Evolutionary conservation across 2,888 invertebrate species (phyloP).

Genomic region (Amphimallon solstitiale): DNA sequence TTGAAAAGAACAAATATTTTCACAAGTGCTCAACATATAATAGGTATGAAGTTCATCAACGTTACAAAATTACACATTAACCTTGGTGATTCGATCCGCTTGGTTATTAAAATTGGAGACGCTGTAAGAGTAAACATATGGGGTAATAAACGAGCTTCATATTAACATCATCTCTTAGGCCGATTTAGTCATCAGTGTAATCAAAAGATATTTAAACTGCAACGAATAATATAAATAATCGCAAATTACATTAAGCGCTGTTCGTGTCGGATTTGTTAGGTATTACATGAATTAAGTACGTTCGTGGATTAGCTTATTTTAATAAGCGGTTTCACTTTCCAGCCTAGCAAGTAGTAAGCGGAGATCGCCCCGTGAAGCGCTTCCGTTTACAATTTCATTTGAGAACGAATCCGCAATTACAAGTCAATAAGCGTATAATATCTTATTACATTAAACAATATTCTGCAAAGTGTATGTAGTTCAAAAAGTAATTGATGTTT

Average conservation of each 20-base stretch:
- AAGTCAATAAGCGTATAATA: background rate
- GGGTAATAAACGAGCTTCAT: constrained; percentile 23
- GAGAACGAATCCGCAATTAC: background rate
- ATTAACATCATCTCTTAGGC: constrained; percentile 22
- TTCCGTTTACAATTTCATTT: constrained; percentile 25
- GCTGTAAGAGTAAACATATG: background rate
- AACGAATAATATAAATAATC: constrained; percentile 36
- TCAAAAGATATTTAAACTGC: constrained; percentile 40
- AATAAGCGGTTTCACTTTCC: constrained; percentile 30
- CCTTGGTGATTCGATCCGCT: constrained; percentile 15
- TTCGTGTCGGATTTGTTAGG: constrained; percentile 33
- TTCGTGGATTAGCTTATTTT: constrained; percentile 35
- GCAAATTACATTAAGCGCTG: constrained; percentile 36
- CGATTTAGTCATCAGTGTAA: constrained; percentile 41
- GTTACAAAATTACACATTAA: constrained; percentile 13
- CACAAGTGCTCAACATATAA: too few relatives aligned
- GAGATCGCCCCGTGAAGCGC: background rate
- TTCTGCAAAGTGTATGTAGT: background rate
- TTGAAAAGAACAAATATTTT: too few relatives aligned
- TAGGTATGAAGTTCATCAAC: constrained; percentile 8
- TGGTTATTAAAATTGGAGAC: constrained; percentile 19
- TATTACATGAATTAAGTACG: constrained; percentile 25
- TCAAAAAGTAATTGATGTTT: background rate
- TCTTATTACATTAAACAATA: constrained; percentile 12
- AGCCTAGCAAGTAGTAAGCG: too few relatives aligned